Evolutionary conservation across 2,797 vertebrate species (phyloP).

Genomic region (Acanthis flammea): DNA sequence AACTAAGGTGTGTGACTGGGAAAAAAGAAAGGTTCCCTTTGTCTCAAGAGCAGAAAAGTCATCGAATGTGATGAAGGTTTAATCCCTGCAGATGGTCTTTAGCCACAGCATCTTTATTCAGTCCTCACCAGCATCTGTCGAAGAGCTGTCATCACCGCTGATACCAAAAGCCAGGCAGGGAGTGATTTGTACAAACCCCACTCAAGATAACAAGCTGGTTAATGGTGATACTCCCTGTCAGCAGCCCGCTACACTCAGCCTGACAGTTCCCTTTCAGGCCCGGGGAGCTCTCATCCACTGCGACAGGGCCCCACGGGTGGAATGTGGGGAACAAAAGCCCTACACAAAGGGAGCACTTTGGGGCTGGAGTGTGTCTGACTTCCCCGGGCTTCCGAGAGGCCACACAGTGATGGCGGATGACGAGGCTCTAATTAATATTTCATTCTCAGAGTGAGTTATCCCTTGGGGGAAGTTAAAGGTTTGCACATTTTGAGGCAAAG

Average conservation of each 20-base stretch:
- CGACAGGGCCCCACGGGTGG: slow-evolving; percentile 71
- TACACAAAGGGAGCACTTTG: slow-evolving; percentile 36
- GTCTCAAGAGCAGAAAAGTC: slow-evolving; percentile 53
- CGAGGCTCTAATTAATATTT: slow-evolving; percentile 78
- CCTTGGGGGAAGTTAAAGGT: slow-evolving; percentile 68
- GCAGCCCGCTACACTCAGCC: slow-evolving; percentile 13
- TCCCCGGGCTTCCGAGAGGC: slow-evolving; percentile 58
- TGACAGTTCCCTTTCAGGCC: slow-evolving; percentile 69
- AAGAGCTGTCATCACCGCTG: slow-evolving; percentile 71
- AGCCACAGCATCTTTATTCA: slow-evolving; percentile 56
- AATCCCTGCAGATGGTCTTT: slow-evolving; percentile 69
- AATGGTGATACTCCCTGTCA: slow-evolving; percentile 23
- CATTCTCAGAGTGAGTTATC: slow-evolving; percentile 70
- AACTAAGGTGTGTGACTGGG: background rate
- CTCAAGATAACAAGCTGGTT: slow-evolving; percentile 46
- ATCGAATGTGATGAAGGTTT: slow-evolving; percentile 63
- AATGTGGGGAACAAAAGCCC: slow-evolving; percentile 70
- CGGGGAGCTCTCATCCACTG: slow-evolving; percentile 43
- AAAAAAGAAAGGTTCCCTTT: slow-evolving; percentile 25
- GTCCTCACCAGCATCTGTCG: slow-evolving; percentile 45
- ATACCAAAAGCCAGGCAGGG: slow-evolving; percentile 43
- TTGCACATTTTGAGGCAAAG: slow-evolving; percentile 61
- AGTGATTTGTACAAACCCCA: slow-evolving; percentile 34
- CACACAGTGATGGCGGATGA: slow-evolving; percentile 72
- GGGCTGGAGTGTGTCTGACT: slow-evolving; percentile 37